phyloP scores from a whole-genome alignment of 2,113 vertebrate species.

The Sorex fumeus region DNA sequence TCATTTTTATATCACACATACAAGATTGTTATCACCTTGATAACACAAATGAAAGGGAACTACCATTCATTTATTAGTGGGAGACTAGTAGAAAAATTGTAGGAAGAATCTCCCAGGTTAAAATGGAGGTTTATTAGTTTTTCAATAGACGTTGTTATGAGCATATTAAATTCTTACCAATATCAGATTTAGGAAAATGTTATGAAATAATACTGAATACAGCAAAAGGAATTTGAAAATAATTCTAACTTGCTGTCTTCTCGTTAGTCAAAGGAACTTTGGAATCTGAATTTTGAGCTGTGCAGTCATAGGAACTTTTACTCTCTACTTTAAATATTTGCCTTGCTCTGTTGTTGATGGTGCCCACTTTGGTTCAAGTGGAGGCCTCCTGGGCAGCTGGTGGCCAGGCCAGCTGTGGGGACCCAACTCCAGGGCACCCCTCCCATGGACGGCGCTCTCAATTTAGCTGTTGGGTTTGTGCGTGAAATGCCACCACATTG shows the following conservation, averaged over 20 bases:
- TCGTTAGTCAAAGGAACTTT: slow-evolving; percentile 19
- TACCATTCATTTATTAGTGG: neutral
- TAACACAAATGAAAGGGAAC: neutral
- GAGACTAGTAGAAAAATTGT: neutral
- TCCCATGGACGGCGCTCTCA: neutral
- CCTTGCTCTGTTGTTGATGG: slow-evolving; percentile 17
- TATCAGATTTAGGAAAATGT: slow-evolving; percentile 70
- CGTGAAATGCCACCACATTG: slow-evolving; percentile 51
- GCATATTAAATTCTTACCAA: slow-evolving; percentile 55
- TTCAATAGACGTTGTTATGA: slow-evolving; percentile 29
- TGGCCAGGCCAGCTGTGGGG: slow-evolving; percentile 68
- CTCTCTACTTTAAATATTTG: neutral
- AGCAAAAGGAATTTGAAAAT: slow-evolving; percentile 65
- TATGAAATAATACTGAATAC: slow-evolving; percentile 64
- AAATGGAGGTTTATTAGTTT: slow-evolving; percentile 50
- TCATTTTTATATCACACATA: neutral
- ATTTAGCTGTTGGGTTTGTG: slow-evolving; percentile 68
- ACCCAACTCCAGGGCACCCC: slow-evolving; percentile 61
- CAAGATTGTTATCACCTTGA: neutral
- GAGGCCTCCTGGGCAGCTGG: slow-evolving; percentile 61
- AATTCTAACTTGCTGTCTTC: slow-evolving; percentile 62
- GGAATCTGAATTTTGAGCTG: slow-evolving; percentile 29
- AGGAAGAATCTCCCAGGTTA: neutral
- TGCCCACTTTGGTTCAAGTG: neutral
- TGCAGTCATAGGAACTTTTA: slow-evolving; percentile 50